Percentiles rank a stretch among this genome's conserved stretches.
Evolutionary conservation across 2,888 invertebrate species (phyloP).

Genomic region (Dynastes grantii): DNA sequence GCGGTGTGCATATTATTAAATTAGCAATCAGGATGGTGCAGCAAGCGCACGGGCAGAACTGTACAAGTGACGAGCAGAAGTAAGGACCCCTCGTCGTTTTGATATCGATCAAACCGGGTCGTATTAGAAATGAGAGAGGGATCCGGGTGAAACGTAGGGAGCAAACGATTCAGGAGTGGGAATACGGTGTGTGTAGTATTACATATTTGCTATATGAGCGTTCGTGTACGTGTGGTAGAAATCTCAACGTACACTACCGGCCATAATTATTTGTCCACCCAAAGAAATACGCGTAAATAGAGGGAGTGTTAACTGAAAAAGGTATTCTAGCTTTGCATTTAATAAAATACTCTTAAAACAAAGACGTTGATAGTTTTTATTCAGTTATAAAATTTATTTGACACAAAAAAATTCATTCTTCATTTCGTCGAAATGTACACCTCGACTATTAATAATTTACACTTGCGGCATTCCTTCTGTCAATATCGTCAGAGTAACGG

Average conservation of each 20-base stretch:
- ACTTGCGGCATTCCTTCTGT: not conserved
- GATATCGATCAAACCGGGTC: conserved; percentile 61
- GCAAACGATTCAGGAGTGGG: not conserved
- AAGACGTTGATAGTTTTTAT: too few relatives aligned
- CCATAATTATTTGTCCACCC: too few relatives aligned
- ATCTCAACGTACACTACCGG: not conserved
- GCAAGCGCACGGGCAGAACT: conserved; percentile 55
- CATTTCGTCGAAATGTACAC: too few relatives aligned
- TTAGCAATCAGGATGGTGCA: conserved; percentile 65
- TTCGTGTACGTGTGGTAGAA: not conserved
- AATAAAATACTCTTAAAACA: too few relatives aligned
- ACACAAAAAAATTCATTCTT: too few relatives aligned
- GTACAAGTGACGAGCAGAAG: conserved; percentile 55
- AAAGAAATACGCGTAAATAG: too few relatives aligned
- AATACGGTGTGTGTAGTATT: not conserved
- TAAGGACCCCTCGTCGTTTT: conserved; percentile 54
- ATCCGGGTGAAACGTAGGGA: not conserved
- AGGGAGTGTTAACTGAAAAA: too few relatives aligned
- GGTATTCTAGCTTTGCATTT: too few relatives aligned
- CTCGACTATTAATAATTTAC: not conserved
- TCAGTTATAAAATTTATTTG: too few relatives aligned
- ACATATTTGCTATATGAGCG: not conserved
- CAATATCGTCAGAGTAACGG: too few relatives aligned
- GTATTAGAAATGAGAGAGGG: conserved; percentile 43
- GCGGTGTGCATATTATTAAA: conserved; percentile 70